A percentile compares a stretch with the other conserved stretches of the same genome.
Conservation (phyloP, 2,888 invertebrate genomes). For the Adineta ricciae region DNA sequence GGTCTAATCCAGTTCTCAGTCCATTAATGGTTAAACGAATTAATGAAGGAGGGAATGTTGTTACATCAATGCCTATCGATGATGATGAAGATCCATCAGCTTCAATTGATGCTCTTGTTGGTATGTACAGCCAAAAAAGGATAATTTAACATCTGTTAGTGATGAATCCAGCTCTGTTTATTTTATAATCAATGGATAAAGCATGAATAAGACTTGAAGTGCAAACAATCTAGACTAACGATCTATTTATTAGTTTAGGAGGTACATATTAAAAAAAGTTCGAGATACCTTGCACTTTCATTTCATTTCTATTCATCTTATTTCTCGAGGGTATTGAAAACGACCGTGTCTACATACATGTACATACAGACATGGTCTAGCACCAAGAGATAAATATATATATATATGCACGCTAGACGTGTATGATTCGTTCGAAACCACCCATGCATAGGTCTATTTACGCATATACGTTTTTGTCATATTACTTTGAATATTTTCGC, state of each 20-base stretch:
- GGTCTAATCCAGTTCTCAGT: not conserved
- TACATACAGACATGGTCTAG: no score
- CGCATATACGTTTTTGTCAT: not conserved
- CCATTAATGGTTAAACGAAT: slow-evolving; percentile 2
- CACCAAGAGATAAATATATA: not conserved
- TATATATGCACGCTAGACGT: no score
- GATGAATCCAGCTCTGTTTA: not conserved
- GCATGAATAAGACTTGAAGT: no score
- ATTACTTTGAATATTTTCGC: not conserved
- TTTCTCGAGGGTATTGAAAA: no score
- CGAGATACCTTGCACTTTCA: no score
- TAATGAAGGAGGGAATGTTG: not conserved
- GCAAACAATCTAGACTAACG: no score
- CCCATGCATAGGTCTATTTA: not conserved
- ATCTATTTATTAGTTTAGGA: no score
- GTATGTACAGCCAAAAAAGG: not conserved
- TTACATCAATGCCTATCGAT: not conserved
- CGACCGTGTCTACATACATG: no score
- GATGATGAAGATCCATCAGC: slow-evolving; percentile 13
- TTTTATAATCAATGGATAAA: not conserved
- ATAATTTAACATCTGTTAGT: not conserved
- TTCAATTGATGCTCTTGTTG: slow-evolving; percentile 6
- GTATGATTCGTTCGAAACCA: no score
- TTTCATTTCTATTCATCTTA: no score
- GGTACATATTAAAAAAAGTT: no score